These are phyloP conservation scores for Abrostola tripartita DNA, from an alignment of 2,888 invertebrate species.

Conservation along the genomic window DNA sequence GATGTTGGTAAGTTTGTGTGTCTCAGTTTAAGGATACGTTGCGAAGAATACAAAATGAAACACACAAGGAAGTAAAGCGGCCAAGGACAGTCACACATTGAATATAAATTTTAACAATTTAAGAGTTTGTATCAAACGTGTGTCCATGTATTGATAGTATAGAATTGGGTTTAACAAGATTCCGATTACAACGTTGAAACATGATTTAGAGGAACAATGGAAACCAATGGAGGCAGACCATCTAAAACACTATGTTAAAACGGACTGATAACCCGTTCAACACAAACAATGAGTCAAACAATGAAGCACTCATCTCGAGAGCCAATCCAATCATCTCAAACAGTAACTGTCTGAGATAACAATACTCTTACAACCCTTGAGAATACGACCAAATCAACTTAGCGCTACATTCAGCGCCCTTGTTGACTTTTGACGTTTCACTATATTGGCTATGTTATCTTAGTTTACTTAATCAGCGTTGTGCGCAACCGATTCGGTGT, in stretches of 20 bases:
- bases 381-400: constrained; percentile 85
- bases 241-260: constrained; percentile 46
- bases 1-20: neutral
- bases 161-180: neutral
- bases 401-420: constrained; percentile 82
- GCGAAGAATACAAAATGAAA: neutral
- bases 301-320: constrained; percentile 76
- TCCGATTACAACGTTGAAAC: neutral
- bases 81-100: neutral
- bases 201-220: neutral
- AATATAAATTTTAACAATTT: constrained; percentile 1
- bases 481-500: constrained; percentile 78
- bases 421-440: constrained; percentile 87
- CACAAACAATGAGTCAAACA: constrained; percentile 75
- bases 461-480: constrained; percentile 87
- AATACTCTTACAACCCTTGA: constrained; percentile 81
- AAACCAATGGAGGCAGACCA: constrained; percentile 17
- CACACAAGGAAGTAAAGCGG: constrained; percentile 4
- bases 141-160: neutral
- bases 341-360: constrained; percentile 84
- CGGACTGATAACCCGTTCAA: constrained; percentile 54
- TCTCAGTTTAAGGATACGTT: neutral
- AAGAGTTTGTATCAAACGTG: neutral
- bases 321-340: constrained; percentile 87
- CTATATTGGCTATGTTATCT: constrained; percentile 85